phyloP scores from a whole-genome alignment of 2,113 vertebrate species.

The Petroica traversi region DNA sequence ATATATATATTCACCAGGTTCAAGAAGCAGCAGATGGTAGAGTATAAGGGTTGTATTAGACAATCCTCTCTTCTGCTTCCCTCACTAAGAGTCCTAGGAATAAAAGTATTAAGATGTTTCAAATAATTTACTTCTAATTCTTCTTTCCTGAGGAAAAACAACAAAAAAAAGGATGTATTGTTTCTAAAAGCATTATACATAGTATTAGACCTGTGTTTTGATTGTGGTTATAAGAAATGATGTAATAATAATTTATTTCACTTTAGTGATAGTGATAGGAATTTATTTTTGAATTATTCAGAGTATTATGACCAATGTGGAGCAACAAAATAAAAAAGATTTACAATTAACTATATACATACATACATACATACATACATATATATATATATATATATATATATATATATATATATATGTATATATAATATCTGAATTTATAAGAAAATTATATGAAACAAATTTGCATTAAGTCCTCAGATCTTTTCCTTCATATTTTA shows the following conservation, averaged over 20 bases:
- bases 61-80: not conserved
- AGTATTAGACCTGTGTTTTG: not conserved
- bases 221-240: not conserved
- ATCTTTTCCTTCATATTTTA: not conserved
- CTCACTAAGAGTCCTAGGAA: not conserved
- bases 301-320: not conserved
- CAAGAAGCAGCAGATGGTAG: not conserved
- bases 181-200: not conserved
- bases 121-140: not conserved
- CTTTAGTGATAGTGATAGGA: not conserved
- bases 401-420: not conserved
- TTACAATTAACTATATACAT: not conserved
- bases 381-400: not conserved
- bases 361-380: not conserved
- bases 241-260: not conserved
- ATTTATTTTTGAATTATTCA: not conserved
- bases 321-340: not conserved
- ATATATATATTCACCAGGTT: not conserved
- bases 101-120: not conserved
- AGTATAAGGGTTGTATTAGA: not conserved
- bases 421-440: not conserved
- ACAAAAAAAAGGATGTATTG: too few species aligned
- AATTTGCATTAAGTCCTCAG: not conserved
- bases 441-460: not conserved
- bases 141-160: not conserved